Evolutionary conservation across 2,797 vertebrate genomes (phyloP).

Genomic region (Parotocinclus haroldoi): DNA sequence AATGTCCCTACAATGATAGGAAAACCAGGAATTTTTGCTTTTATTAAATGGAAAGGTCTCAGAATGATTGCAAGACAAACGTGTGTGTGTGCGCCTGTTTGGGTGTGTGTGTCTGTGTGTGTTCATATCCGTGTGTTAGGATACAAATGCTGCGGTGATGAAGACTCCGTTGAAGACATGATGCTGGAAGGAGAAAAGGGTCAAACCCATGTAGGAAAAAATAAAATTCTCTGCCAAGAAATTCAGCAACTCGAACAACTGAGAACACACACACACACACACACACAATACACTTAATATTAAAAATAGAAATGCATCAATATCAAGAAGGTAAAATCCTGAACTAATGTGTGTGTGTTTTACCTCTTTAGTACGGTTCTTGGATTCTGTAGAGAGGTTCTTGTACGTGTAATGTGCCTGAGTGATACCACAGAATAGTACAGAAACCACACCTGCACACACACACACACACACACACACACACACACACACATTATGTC

Average conservation of each 20-base stretch:
- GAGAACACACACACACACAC: constrained; percentile 22
- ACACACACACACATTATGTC: not conserved
- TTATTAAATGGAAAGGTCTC: too few relatives aligned
- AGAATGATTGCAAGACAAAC: too few relatives aligned
- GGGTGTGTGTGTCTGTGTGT: not conserved
- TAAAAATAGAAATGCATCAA: too few relatives aligned
- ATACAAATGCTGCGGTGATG: constrained; percentile 94
- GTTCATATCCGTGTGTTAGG: constrained; percentile 59
- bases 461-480: constrained; percentile 26
- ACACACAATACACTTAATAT: too few relatives aligned
- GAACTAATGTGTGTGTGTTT: constrained; percentile 21
- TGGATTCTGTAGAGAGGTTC: constrained; percentile 91
- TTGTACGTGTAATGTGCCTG: constrained; percentile 98
- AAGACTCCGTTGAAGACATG: constrained; percentile 94
- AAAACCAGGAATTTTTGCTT: too few relatives aligned
- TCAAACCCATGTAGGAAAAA: constrained; percentile 98
- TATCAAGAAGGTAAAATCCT: too few relatives aligned
- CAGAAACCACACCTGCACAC: constrained; percentile 85
- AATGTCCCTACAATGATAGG: too few relatives aligned
- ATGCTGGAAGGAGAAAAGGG: constrained; percentile 95
- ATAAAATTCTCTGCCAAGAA: constrained; percentile 99
- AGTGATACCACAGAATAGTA: constrained; percentile 95
- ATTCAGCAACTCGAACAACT: constrained; percentile 97
- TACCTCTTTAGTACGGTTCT: constrained; percentile 93
- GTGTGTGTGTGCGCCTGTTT: not conserved